Conservation (phyloP, 1,140 invertebrate genomes). For the Aphelenchoides besseyi region DNA sequence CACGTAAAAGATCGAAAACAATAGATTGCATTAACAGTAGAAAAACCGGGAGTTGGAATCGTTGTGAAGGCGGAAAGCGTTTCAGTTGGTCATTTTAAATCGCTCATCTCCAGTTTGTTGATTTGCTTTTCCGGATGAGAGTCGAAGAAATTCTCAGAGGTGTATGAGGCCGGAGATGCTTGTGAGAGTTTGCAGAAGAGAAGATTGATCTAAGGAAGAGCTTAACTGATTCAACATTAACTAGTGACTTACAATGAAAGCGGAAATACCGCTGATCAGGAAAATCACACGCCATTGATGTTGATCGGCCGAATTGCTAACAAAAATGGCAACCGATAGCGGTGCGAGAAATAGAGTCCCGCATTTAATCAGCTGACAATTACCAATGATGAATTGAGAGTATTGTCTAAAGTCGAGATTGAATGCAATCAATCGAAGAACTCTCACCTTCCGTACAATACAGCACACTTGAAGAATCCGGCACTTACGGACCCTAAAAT, state of each 20-base stretch:
- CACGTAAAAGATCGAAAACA: no score
- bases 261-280: conserved; percentile 14
- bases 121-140: neutral
- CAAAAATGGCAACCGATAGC: conserved; percentile 8
- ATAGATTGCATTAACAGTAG: no score
- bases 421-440: neutral
- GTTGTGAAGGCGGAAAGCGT: no score
- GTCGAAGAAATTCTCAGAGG: neutral
- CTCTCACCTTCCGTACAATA: conserved; percentile 6
- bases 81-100: neutral
- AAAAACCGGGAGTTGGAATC: no score
- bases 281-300: conserved; percentile 20
- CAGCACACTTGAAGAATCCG: conserved; percentile 24
- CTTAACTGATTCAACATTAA: neutral
- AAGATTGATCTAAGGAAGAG: neutral
- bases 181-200: neutral
- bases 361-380: conserved; percentile 21
- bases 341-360: conserved; percentile 18
- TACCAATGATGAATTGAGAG: conserved; percentile 16
- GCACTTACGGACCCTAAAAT: no score
- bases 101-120: neutral
- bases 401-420: conserved; percentile 11
- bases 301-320: neutral
- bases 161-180: neutral
- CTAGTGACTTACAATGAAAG: neutral